Percentiles rank a stretch among this genome's conserved stretches.
Conservation (phyloP, 2,113 vertebrate species). For the Planiliza haematocheilus region DNA sequence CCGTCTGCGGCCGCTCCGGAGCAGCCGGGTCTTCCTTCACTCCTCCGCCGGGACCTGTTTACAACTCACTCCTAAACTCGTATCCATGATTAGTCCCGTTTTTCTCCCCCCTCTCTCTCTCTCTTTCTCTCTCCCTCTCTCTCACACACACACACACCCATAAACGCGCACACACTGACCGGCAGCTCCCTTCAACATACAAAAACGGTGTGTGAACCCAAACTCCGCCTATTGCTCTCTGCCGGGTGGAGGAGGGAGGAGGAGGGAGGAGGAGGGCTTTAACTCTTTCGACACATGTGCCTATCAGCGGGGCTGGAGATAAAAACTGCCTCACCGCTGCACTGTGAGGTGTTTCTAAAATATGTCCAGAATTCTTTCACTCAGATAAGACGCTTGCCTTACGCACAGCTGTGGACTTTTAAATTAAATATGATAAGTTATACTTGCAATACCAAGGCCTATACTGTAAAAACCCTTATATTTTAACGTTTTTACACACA, state of each 20-base stretch:
- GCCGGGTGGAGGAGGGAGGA: constrained; percentile 8
- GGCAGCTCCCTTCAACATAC: constrained; percentile 31
- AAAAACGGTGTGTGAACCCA: constrained; percentile 50
- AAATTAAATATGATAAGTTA: too few relatives aligned
- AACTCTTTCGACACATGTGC: constrained; percentile 44
- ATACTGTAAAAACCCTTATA: too few relatives aligned
- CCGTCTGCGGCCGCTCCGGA: not conserved
- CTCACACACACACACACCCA: not conserved
- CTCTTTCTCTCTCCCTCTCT: not conserved
- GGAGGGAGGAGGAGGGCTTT: constrained; percentile 57
- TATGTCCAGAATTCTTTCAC: too few relatives aligned
- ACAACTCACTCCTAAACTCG: constrained; percentile 20
- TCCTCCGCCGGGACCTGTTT: constrained; percentile 12
- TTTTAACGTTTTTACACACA: too few relatives aligned
- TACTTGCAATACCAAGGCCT: too few relatives aligned
- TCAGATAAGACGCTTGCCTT: too few relatives aligned
- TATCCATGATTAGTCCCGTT: constrained; percentile 48
- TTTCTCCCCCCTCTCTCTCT: not conserved
- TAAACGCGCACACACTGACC: not conserved
- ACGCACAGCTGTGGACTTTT: too few relatives aligned
- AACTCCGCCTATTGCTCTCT: constrained; percentile 60
- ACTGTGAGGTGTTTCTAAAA: not conserved
- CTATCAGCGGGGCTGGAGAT: not conserved
- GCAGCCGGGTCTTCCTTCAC: constrained; percentile 11
- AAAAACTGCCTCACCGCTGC: not conserved